Base-by-base conservation (phyloP, 2,113 vertebrate species). In the Tringa solitaria region DNA sequence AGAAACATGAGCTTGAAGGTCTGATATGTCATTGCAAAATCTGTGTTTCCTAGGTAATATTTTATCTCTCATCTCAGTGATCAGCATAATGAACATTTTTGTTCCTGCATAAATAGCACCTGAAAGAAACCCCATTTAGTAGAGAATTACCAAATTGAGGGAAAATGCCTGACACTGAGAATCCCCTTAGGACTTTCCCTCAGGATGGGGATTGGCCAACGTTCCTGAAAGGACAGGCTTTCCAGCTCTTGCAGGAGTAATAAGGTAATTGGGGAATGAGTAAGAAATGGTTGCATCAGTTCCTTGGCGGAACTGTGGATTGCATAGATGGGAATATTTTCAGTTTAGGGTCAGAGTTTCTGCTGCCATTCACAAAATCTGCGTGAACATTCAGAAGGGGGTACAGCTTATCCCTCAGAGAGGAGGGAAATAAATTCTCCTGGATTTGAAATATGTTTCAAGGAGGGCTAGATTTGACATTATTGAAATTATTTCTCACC, bases 11-110 rank as follows among this genome's bases (percentile, higher is more conserved):
- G 82, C 28, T 4, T 5, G 39, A 46, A 9, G 2, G 3, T 41
- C 87, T 51, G 84, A 64, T 23, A 45, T 41, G 81, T 60, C 70
- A 73, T 27, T 51, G 57, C 72, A 59, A 60, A 72, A 50, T 26
- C 57, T 50, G 7, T 41, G 67, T 95, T 95, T 94, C 94, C 95
- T 78, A 64, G 89, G 95, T 50, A 93, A 76, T 92, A 51, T 59
- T 91, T 84, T 45, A 30, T 88, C 95, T 84, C 88, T 77, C 84
- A 76, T 96, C 83, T 84, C 73, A 59, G 74, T 60, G 50, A 87
- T 91, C 74, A 76, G 84, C 89, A 80, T 61, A 89, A 96, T 54
- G 81, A 96, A 81, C 37, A 16, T 54, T 86, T 95, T 85, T 81
- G 54, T 18, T 92, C 84, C 78, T 83, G 89, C 57, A 82, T 22